phyloP scores from a whole-genome alignment of 2,113 vertebrate genomes.

The Corythoichthys haematopterus region DNA sequence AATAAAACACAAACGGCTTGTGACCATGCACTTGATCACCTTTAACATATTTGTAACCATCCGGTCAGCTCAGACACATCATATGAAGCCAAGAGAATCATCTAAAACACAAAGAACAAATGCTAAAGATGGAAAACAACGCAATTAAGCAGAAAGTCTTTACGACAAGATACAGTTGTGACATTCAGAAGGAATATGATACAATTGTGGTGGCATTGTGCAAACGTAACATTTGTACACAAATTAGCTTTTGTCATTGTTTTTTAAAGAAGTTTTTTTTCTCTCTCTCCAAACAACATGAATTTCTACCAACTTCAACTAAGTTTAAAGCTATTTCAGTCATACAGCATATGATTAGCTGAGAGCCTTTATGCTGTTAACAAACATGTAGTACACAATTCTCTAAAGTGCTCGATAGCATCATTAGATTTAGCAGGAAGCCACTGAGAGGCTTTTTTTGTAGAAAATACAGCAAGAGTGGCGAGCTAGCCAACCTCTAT shows the following conservation, averaged over 20 bases:
- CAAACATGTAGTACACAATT: slow-evolving; percentile 15
- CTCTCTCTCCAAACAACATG: slow-evolving; percentile 5
- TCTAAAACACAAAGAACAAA: slow-evolving; percentile 26
- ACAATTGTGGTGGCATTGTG: not conserved
- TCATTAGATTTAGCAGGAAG: slow-evolving; percentile 23
- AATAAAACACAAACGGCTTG: slow-evolving; percentile 17
- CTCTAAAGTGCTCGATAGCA: slow-evolving; percentile 34
- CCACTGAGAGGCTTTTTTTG: slow-evolving; percentile 21
- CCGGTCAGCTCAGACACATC: slow-evolving; percentile 77
- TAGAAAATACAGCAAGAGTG: slow-evolving; percentile 33
- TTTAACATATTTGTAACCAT: slow-evolving; percentile 82
- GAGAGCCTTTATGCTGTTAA: slow-evolving; percentile 20
- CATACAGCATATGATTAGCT: slow-evolving; percentile 12
- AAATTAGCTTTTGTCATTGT: not conserved
- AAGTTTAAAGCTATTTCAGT: slow-evolving; percentile 5
- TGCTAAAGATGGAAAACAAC: slow-evolving; percentile 13
- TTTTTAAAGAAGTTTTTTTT: not conserved
- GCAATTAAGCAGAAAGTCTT: slow-evolving; percentile 26
- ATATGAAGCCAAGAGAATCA: slow-evolving; percentile 62
- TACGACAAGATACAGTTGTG: slow-evolving; percentile 25
- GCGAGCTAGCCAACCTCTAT: slow-evolving; percentile 20
- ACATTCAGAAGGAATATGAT: slow-evolving; percentile 25
- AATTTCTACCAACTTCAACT: not conserved
- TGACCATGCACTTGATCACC: slow-evolving; percentile 79
- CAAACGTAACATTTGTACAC: not conserved